phyloP scores from a whole-genome alignment of 2,113 vertebrate genomes.

The Equus quagga region DNA sequence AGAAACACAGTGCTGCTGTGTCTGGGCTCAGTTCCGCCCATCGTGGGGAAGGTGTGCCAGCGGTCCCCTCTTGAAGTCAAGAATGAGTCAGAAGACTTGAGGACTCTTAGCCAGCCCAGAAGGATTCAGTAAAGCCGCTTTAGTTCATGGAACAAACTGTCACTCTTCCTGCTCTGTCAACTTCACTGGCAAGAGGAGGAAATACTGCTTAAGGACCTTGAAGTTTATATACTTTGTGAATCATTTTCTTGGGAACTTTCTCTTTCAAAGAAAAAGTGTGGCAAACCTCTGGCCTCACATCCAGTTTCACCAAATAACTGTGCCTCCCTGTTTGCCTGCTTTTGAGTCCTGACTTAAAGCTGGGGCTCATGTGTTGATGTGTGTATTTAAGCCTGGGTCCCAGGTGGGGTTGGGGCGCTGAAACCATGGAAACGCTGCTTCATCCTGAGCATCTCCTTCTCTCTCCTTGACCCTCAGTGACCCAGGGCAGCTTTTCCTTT shows the following conservation, averaged over 20 bases:
- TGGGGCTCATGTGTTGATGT: background rate
- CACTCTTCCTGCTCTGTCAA: background rate
- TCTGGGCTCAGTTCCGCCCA: background rate
- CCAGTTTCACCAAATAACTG: background rate
- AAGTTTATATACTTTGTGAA: background rate
- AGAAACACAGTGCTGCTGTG: background rate
- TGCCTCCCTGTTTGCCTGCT: background rate
- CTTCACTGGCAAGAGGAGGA: background rate
- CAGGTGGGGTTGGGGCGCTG: background rate
- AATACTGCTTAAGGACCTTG: background rate
- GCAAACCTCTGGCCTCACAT: background rate
- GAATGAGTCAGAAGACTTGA: background rate
- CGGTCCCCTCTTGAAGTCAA: background rate
- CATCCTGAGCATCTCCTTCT: background rate
- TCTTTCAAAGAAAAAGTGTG: background rate
- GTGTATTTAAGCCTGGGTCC: background rate
- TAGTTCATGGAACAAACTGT: background rate
- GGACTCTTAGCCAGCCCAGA: background rate
- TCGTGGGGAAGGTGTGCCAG: background rate
- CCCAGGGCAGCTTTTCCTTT: background rate
- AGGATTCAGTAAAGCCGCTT: background rate
- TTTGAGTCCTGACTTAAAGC: background rate
- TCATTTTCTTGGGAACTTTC: slow-evolving; percentile 11
- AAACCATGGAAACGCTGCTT: background rate
- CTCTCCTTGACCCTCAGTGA: background rate